phyloP scores from a whole-genome alignment of 2,113 vertebrate species.

The Corapipo altera region DNA sequence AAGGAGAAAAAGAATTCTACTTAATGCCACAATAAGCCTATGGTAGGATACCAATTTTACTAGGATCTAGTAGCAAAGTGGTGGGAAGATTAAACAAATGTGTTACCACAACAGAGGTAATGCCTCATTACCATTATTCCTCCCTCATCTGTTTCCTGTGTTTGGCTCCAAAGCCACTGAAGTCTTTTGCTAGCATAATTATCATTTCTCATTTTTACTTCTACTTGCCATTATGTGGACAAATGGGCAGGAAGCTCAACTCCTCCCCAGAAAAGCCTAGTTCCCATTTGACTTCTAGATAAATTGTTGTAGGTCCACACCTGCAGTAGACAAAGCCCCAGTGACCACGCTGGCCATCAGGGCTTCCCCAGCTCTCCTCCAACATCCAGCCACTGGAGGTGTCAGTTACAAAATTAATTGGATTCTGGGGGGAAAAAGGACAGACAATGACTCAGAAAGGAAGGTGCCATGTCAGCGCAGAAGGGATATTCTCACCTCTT shows the following conservation, averaged over 20 bases:
- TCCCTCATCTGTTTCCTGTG: background rate
- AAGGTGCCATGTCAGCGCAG: background rate
- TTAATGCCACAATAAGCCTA: background rate
- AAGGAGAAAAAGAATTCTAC: background rate
- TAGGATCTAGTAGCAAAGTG: background rate
- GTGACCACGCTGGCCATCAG: fast-evolving
- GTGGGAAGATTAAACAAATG: background rate
- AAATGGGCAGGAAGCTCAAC: background rate
- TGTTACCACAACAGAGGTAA: background rate
- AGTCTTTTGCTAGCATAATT: background rate
- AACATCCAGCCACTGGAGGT: fast-evolving
- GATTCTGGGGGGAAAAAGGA: background rate
- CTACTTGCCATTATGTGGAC: background rate
- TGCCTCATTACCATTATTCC: constrained; percentile 13
- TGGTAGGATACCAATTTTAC: background rate
- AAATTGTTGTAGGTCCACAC: background rate
- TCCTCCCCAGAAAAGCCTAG: background rate
- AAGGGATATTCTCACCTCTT: background rate
- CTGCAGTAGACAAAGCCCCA: background rate
- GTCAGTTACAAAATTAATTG: background rate
- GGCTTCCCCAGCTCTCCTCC: background rate
- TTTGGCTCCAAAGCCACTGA: background rate
- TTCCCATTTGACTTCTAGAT: constrained; percentile 6
- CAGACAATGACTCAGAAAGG: background rate
- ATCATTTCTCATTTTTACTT: constrained; percentile 28